Evolutionary conservation across 2,888 invertebrate species (phyloP).

Genomic region (Cantharis nigra): DNA sequence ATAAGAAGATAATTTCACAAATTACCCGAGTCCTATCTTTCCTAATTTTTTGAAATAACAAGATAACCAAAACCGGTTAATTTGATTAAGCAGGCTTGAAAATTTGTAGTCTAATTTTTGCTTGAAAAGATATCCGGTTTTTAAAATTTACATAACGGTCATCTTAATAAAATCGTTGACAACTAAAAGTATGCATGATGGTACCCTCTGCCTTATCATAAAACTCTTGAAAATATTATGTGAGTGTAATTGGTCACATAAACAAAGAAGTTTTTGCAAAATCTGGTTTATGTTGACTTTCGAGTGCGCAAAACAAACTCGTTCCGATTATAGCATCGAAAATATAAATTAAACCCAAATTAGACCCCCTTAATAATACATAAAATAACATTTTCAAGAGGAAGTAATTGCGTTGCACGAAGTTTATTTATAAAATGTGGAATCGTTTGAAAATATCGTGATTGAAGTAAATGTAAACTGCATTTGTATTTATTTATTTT

Average conservation of each 20-base stretch:
- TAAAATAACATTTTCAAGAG: background rate
- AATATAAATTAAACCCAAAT: background rate
- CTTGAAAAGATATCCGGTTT: background rate
- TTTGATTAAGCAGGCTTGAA: background rate
- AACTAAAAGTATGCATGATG: background rate
- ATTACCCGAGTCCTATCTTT: too few relatives aligned
- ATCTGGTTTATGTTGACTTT: background rate
- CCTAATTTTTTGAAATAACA: background rate
- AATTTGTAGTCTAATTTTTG: background rate
- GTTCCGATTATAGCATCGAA: background rate
- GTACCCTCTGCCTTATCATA: background rate
- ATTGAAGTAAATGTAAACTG: background rate
- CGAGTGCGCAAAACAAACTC: background rate
- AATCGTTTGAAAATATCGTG: background rate
- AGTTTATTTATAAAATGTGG: background rate
- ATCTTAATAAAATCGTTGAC: background rate
- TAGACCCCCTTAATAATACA: background rate
- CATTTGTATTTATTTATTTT: background rate
- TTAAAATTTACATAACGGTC: background rate
- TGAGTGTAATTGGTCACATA: background rate
- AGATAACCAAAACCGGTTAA: background rate
- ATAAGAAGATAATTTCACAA: too few relatives aligned
- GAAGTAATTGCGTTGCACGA: background rate
- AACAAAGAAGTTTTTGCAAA: background rate
- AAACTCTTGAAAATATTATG: background rate